Evolutionary conservation across 2,888 invertebrate genomes (phyloP).

Genomic region (Mythimna impura): DNA sequence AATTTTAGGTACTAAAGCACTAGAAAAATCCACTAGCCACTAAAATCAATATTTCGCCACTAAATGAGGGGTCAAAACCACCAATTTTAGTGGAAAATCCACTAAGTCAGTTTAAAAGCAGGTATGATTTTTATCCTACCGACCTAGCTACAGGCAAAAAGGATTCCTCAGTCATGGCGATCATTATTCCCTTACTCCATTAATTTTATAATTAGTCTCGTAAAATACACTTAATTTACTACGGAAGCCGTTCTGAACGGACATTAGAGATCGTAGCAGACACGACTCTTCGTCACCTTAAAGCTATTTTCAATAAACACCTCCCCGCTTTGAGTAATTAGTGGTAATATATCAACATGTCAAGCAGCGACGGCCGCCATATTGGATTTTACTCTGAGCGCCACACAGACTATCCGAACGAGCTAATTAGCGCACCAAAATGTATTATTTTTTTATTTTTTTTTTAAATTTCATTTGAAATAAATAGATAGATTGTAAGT

Average conservation of each 20-base stretch:
- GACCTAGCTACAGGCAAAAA: no score
- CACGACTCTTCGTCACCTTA: conserved; percentile 82
- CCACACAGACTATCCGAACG: conserved; percentile 65
- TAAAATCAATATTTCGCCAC: no score
- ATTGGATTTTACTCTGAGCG: conserved; percentile 51
- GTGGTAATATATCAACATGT: conserved; percentile 88
- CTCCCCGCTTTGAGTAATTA: conserved; percentile 86
- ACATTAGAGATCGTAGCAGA: conserved; percentile 76
- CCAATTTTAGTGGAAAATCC: no score
- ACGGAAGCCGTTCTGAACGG: conserved; percentile 68
- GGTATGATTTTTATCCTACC: no score
- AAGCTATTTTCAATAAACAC: conserved; percentile 88
- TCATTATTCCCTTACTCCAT: conserved; percentile 5
- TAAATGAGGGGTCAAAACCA: no score
- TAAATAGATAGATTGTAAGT: no score
- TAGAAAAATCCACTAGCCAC: no score
- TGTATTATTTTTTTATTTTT: conserved; percentile 63
- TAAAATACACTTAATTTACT: conserved; percentile 52
- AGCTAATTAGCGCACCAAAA: conserved; percentile 83
- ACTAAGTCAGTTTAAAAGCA: no score
- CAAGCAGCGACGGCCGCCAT: conserved; percentile 73
- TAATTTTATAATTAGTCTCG: conserved; percentile 39
- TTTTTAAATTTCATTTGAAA: no score
- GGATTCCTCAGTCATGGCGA: no score
- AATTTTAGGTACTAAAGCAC: no score